Evolutionary conservation across 1,140 invertebrate species (phyloP), one percentile per base, ranked within the genome.

Genomic region (Drosophila ercepeae): DNA sequence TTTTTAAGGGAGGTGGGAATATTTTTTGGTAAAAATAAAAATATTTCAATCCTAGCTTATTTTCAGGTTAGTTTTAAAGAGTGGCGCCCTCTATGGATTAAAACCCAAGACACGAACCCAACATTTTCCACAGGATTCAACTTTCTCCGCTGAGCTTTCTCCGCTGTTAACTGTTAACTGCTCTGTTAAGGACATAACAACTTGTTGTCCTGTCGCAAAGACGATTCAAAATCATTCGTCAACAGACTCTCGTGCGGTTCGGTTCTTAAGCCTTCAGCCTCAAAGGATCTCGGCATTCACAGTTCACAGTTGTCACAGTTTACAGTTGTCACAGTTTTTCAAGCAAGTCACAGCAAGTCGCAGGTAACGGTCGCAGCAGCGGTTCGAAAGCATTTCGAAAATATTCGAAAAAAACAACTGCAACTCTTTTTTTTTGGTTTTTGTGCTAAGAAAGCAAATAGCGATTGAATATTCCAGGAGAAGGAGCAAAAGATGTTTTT

Each of bases 191-290:
- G 27, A 44, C 60, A 49, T 18, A 67, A 48, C 73, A 76, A 82
- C 78, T 76, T 82, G 78, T 82, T 82, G 73, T 73, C 45, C 57
- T 59, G 68, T 50, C 61, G 60, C 74, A 44, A 4, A 19, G 36
- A 1, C 36, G n/a, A 41, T 63, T 63, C 48, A 42, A 67, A 81
- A 50, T 60, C 78, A 82, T 82, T 82, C 78, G 74, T 83, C 78
- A 75, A 83, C 70, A 83, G 69, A 83, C 74, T 64, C 64, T 78
- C 74, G 78, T 83, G 78, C 78, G 78, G 59, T 83, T 71, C 79
- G 78, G 78, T 84, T 71, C 55, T 64, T 11, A 32, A 32, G 29
- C 29, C 11, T 11, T 32, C 70, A 84, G 70, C 45, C 54, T 48
- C 57, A 73, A 73, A 14, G 29, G 44, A 25, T 23, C 58, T 61